phyloP scores from a whole-genome alignment of 2,113 vertebrate species.

The Chiloscyllium plagiosum region DNA sequence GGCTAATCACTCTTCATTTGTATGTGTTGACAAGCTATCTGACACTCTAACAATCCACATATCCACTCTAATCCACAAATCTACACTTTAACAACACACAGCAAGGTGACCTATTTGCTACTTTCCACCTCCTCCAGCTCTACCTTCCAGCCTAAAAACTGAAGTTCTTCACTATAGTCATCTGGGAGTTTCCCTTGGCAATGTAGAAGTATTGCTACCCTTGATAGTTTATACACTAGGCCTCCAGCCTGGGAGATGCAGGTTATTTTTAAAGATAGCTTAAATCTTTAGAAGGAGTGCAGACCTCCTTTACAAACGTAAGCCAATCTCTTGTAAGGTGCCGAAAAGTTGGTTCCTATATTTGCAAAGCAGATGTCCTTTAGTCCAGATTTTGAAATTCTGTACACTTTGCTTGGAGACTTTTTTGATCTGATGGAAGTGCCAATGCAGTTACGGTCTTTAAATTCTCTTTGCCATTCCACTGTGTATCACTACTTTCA shows the following conservation, averaged over 20 bases:
- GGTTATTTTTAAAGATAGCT: background rate
- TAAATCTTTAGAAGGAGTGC: background rate
- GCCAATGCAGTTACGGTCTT: background rate
- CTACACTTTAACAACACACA: no score
- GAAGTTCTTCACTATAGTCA: background rate
- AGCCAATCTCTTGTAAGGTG: background rate
- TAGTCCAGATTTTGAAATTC: background rate
- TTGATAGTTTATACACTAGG: background rate
- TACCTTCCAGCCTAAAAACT: background rate
- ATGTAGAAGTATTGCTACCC: background rate
- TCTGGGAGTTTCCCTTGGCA: background rate
- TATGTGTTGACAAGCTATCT: background rate
- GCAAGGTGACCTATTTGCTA: background rate
- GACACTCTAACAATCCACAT: background rate
- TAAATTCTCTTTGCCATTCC: background rate
- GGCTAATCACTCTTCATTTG: background rate
- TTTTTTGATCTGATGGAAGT: background rate
- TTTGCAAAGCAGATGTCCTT: background rate
- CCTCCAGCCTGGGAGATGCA: background rate
- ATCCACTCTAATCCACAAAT: no score
- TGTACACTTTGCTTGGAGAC: background rate
- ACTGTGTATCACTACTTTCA: background rate
- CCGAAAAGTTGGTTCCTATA: background rate
- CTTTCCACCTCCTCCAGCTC: background rate
- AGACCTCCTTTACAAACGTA: background rate